Base-by-base conservation (phyloP, 2,888 invertebrate species). In the Agriopis marginaria region DNA sequence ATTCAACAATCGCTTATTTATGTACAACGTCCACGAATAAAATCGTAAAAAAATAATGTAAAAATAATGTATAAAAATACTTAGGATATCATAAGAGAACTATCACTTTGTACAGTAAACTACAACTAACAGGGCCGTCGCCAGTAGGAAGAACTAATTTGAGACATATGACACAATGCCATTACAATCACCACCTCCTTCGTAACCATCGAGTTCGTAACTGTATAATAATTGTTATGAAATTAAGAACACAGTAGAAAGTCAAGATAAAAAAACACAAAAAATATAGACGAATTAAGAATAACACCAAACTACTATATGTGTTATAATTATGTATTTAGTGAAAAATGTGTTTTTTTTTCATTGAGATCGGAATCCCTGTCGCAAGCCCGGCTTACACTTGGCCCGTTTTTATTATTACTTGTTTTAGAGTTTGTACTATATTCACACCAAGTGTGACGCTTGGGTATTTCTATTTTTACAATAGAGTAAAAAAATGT, bases 61-160 rank as follows among this genome's bases (percentile, higher is more conserved):
- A 92, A 92, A 93, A 87, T 88, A 92, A 94, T 91, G 86, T 93
- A 94, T 91, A 94, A 94, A 94, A 94, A 94, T 93, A 93, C 92
- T 91, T 91, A 91, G 85, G 86, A 83, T 90, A 90, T 92, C 92
- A 92, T 93, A 93, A 92, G 93, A 93, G 88, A 91, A 92, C 92
- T 94, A 94, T 94, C 93, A 94, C 93, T 93, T 93, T 93, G 92
- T 93, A 94, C 93, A 93, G 85, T 79, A 77, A 83, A 85, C 93
- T 92, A 93, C 88, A 87, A 78, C 87, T 87, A 89, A 66, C 23
- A 45, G 69, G 81, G 85, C 89, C 90, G 88, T 77, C 84, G 82
- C 84, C 85, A 76, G 82, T 59, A 81, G 89, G 89, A 92, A 91
- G 90, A 92, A 86, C 89, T 82, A 55, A 61, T 51, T 45, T 23